These are phyloP conservation scores for Notolabrus celidotus DNA, from an alignment of 2,797 vertebrate species.

Conservation along the genomic window DNA sequence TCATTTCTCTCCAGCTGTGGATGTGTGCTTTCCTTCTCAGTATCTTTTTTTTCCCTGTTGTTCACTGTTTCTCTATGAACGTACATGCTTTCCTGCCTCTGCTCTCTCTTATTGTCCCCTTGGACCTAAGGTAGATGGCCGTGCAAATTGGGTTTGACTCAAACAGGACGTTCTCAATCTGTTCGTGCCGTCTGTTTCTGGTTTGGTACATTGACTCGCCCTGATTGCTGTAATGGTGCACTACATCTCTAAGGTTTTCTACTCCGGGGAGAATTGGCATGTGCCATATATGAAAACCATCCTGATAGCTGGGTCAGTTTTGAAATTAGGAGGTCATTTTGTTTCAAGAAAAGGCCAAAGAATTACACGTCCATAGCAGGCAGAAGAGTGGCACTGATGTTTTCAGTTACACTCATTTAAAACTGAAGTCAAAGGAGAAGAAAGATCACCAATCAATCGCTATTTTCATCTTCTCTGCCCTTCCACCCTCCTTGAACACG, in stretches of 20 bases:
- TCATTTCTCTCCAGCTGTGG: conserved; percentile 13
- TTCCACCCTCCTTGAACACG: conserved; percentile 31
- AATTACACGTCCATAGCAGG: conserved; percentile 47
- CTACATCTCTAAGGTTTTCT: conserved; percentile 72
- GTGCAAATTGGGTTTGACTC: conserved; percentile 81
- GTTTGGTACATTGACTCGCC: conserved; percentile 78
- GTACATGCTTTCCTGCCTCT: conserved; percentile 68
- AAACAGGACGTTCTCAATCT: conserved; percentile 86
- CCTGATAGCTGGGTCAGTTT: conserved; percentile 66
- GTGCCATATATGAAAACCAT: conserved; percentile 73
- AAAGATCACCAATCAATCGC: conserved; percentile 46
- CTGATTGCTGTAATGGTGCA: conserved; percentile 81
- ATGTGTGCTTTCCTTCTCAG: conserved; percentile 39
- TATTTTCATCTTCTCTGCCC: conserved; percentile 42
- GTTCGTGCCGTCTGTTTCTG: conserved; percentile 83
- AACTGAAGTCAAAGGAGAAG: conserved; percentile 42
- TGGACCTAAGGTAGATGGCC: conserved; percentile 74
- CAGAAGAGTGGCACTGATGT: conserved; percentile 49
- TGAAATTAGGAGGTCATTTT: conserved; percentile 76
- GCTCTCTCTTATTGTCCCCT: conserved; percentile 68
- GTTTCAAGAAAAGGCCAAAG: conserved; percentile 67
- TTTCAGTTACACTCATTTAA: conserved; percentile 65
- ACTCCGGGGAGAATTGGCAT: conserved; percentile 75
- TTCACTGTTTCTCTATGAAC: conserved; percentile 62
- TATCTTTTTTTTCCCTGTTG: conserved; percentile 51